phyloP scores from a whole-genome alignment of 1,140 invertebrate species.

The Drosophila seguyi region DNA sequence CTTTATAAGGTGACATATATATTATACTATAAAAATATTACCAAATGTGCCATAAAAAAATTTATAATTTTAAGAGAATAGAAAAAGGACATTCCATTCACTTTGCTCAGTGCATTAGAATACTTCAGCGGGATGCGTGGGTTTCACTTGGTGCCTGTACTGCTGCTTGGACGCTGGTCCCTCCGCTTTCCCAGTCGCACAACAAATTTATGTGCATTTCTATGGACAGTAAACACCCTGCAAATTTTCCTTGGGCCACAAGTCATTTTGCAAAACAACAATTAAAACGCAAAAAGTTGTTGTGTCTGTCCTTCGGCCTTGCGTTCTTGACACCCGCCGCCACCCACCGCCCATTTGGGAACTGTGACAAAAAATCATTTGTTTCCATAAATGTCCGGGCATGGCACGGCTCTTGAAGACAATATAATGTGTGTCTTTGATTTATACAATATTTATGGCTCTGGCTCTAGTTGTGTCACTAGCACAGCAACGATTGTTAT shows the following conservation, averaged over 20 bases:
- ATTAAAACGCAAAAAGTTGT: constrained; percentile 70
- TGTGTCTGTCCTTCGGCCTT: constrained; percentile 19
- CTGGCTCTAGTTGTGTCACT: constrained; percentile 22
- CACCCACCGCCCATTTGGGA: constrained; percentile 18
- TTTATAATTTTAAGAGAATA: too few species aligned
- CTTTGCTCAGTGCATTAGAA: constrained; percentile 18
- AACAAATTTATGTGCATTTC: constrained; percentile 73
- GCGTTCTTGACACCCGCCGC: not conserved
- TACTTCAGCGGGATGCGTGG: constrained; percentile 30
- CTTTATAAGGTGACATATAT: too few species aligned
- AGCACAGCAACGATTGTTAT: constrained; percentile 42
- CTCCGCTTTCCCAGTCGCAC: constrained; percentile 24
- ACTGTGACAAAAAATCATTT: constrained; percentile 69
- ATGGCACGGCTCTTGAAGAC: constrained; percentile 66
- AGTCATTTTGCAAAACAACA: constrained; percentile 68
- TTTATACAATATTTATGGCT: constrained; percentile 70
- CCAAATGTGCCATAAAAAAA: too few species aligned
- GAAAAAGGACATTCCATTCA: not conserved
- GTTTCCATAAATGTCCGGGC: constrained; percentile 74
- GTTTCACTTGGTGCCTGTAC: constrained; percentile 21
- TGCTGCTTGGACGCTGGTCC: constrained; percentile 20
- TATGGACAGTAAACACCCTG: constrained; percentile 63
- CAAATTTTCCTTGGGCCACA: constrained; percentile 51
- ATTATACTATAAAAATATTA: too few species aligned
- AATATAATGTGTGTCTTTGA: constrained; percentile 65